Conservation (phyloP, 2,113 vertebrate genomes). For the Lanius collurio region DNA sequence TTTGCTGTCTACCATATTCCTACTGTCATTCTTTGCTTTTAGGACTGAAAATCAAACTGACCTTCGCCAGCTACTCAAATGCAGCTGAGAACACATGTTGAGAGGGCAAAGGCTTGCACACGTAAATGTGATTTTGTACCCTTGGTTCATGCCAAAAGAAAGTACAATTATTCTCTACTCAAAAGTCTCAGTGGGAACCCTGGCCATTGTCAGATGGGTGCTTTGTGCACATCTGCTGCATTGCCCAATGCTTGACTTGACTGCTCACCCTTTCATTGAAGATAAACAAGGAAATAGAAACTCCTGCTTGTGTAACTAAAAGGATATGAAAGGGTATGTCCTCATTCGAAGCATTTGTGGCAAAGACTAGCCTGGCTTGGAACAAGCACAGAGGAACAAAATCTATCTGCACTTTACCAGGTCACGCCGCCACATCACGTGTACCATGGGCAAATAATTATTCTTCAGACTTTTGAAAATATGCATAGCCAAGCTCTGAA, state of each 20-base stretch:
- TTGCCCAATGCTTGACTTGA: slow-evolving; percentile 68
- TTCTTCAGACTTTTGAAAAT: neutral
- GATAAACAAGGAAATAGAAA: slow-evolving; percentile 61
- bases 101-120: slow-evolving; percentile 64
- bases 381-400: neutral
- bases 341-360: neutral
- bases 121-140: slow-evolving; percentile 69
- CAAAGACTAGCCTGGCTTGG: neutral
- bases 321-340: slow-evolving; percentile 32
- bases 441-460: neutral
- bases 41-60: slow-evolving; percentile 13
- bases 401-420: neutral
- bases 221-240: slow-evolving; percentile 71
- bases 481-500: neutral
- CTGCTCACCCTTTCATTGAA: slow-evolving; percentile 66
- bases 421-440: neutral
- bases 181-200: slow-evolving; percentile 67
- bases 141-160: slow-evolving; percentile 53
- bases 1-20: neutral
- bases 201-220: slow-evolving; percentile 66
- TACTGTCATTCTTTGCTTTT: neutral
- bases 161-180: slow-evolving; percentile 60
- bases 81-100: slow-evolving; percentile 41
- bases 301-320: slow-evolving; percentile 64
- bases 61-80: neutral